Percentiles rank a stretch among this genome's conserved stretches.
Conservation (phyloP, 2,797 vertebrate genomes). For the Rhodeus uyekii region DNA sequence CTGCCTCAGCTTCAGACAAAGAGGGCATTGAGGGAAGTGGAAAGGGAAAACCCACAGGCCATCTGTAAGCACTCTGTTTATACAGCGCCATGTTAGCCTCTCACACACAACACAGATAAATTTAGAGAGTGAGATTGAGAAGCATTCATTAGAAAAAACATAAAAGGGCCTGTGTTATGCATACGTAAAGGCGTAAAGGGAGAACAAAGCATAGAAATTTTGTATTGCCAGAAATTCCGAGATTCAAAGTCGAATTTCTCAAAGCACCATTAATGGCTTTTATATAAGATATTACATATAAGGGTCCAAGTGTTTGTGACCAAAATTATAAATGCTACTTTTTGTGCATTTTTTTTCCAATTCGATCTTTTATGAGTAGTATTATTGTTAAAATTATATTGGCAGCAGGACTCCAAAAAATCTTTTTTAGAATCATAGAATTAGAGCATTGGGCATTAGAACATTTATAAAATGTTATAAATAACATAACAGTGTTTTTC, state of each 20-base stretch:
- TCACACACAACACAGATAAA: constrained; percentile 14
- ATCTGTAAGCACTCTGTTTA: constrained; percentile 39
- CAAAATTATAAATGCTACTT: background rate
- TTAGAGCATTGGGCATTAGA: no score
- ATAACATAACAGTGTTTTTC: no score
- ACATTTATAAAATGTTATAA: no score
- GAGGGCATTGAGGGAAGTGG: constrained; percentile 19
- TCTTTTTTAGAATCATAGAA: background rate
- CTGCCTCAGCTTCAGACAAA: constrained; percentile 18
- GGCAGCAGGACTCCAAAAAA: background rate
- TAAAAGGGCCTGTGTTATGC: background rate
- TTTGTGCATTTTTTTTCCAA: background rate
- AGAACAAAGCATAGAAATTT: background rate
- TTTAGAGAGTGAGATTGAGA: constrained; percentile 6
- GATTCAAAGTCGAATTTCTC: background rate
- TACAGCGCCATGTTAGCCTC: background rate
- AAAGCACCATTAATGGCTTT: background rate
- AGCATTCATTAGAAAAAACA: background rate
- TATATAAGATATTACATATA: background rate
- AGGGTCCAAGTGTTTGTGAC: background rate
- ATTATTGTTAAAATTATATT: background rate
- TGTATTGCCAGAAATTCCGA: background rate
- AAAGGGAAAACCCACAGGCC: constrained; percentile 12
- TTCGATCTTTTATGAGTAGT: background rate
- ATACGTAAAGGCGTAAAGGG: background rate